Conservation (phyloP, 2,888 invertebrate genomes). For the Itoplectis maculator region DNA sequence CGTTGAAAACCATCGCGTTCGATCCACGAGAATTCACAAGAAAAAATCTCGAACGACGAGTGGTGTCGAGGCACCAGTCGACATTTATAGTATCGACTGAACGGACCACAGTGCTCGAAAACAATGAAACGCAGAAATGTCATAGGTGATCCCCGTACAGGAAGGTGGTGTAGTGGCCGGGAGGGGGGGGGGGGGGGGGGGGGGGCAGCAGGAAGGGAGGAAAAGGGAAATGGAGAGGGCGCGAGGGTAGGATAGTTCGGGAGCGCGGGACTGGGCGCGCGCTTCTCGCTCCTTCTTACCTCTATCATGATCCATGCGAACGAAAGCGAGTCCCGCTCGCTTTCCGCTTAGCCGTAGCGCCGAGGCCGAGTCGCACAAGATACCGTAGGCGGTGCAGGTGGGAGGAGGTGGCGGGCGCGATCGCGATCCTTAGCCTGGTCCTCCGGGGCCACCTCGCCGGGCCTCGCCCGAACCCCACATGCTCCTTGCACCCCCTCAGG, state of each 20-base stretch:
- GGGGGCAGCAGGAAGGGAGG: not conserved
- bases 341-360: conserved; percentile 71
- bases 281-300: conserved; percentile 77
- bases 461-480: conserved; percentile 81
- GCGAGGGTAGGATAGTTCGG: not conserved
- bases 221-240: conserved; percentile 21
- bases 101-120: too few relatives aligned
- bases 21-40: too few relatives aligned
- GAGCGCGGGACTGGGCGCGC: not conserved
- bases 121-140: too few relatives aligned
- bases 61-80: too few relatives aligned
- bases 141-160: conserved; percentile 45
- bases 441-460: conserved; percentile 81
- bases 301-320: conserved; percentile 84
- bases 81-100: too few relatives aligned
- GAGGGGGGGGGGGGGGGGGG: conserved; percentile 31
- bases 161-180: too few relatives aligned
- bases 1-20: too few relatives aligned
- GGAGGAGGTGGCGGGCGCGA: conserved; percentile 68
- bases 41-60: too few relatives aligned
- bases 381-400: conserved; percentile 74
- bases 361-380: conserved; percentile 49
- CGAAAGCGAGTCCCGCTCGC: conserved; percentile 84
- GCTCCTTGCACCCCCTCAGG: conserved; percentile 74
- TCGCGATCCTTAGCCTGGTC: conserved; percentile 74